These are phyloP conservation scores for Phenganax subtilis DNA, from an alignment of 92 coral and sea anemone species.

Conservation along the genomic window DNA sequence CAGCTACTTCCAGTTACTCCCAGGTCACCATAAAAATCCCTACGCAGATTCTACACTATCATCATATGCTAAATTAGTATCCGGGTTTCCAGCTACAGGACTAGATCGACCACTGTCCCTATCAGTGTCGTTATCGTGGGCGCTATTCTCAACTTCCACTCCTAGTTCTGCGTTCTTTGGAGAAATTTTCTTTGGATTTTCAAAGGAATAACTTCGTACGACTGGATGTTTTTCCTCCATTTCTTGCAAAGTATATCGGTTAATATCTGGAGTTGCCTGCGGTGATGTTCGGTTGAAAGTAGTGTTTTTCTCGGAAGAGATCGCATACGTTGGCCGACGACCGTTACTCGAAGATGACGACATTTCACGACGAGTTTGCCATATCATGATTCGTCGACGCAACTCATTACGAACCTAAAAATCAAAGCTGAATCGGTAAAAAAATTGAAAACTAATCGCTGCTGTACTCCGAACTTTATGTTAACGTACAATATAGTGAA, in stretches of 20 bases:
- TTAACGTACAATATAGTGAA: too few species aligned
- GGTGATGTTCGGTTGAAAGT: slow-evolving; percentile 26
- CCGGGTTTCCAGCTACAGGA: not conserved
- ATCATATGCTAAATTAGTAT: not conserved
- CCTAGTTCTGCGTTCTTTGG: not conserved
- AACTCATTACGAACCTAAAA: slow-evolving; percentile 31
- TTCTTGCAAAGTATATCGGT: not conserved
- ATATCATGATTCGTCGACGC: slow-evolving; percentile 4
- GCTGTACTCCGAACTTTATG: too few species aligned
- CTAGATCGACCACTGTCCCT: not conserved
- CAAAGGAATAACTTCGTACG: not conserved
- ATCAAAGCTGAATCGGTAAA: not conserved
- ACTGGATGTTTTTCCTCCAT: not conserved
- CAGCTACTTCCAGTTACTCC: too few species aligned
- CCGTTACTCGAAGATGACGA: slow-evolving; percentile 29
- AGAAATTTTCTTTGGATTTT: not conserved
- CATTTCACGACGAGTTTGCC: slow-evolving; percentile 41
- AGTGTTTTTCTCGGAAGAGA: slow-evolving; percentile 25
- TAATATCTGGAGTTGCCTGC: not conserved
- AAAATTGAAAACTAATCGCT: too few species aligned
- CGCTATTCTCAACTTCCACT: not conserved
- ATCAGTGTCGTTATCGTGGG: not conserved
- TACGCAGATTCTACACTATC: not conserved
- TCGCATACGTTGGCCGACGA: slow-evolving; percentile 30
- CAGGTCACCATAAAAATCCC: not conserved